A percentile compares a stretch with the other conserved stretches of the same genome.
Evolutionary conservation across 2,113 vertebrate species (phyloP).

Genomic region (Tragelaphus imberbis): DNA sequence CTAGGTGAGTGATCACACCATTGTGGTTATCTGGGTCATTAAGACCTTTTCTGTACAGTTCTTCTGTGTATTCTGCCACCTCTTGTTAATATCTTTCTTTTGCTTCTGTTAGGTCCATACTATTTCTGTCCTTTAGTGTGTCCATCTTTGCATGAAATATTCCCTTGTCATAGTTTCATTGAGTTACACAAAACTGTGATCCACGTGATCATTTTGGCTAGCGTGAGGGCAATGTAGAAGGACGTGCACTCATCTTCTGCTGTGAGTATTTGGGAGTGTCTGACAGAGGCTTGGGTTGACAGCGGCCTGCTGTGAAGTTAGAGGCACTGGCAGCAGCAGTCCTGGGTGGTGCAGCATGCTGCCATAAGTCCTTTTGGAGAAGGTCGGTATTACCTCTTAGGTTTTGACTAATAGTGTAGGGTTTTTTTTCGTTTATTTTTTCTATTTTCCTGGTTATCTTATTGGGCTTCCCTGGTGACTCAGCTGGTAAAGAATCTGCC

Average conservation of each 20-base stretch:
- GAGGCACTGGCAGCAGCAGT: neutral
- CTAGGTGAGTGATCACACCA: neutral
- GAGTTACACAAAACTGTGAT: neutral
- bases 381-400: neutral
- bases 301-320: rapidly evolving
- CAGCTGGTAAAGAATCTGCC: neutral
- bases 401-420: neutral
- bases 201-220: neutral
- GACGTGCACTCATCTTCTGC: neutral
- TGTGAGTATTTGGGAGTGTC: neutral
- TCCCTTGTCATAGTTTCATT: neutral
- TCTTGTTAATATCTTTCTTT: neutral
- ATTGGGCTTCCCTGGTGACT: neutral
- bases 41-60: neutral
- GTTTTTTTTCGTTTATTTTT: neutral
- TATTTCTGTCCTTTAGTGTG: neutral
- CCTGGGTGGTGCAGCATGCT: neutral
- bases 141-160: neutral
- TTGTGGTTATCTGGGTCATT: neutral
- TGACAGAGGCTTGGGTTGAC: neutral
- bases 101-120: neutral
- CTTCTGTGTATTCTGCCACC: neutral
- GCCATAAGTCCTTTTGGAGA: neutral
- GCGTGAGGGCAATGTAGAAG: rapidly evolving
- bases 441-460: neutral